These are phyloP conservation scores for Poeciliopsis retropinna DNA, from an alignment of 2,113 vertebrate species.

Conservation along the genomic window DNA sequence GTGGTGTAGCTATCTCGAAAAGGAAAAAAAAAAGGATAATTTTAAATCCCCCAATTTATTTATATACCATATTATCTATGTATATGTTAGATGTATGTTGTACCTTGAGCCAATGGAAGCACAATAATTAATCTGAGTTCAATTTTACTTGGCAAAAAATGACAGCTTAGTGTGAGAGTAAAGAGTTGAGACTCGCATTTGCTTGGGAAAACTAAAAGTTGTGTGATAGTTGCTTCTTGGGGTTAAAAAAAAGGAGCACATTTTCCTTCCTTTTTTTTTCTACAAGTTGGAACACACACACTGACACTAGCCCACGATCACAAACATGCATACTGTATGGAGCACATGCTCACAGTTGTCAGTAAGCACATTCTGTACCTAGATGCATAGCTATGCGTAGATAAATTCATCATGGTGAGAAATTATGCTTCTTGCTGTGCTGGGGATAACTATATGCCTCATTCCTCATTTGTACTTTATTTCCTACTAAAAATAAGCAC, in stretches of 20 bases:
- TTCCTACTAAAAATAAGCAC: conserved; percentile 68
- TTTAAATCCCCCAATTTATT: too few relatives aligned
- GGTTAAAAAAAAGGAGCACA: conserved; percentile 7
- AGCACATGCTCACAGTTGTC: conserved; percentile 28
- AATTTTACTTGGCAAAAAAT: conserved; percentile 12
- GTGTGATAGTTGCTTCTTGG: conserved; percentile 35
- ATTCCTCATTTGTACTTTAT: conserved; percentile 68
- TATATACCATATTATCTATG: too few relatives aligned
- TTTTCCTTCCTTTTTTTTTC: conserved; percentile 34
- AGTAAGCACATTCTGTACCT: conserved; percentile 40
- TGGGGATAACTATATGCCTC: conserved; percentile 57
- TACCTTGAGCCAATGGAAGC: neutral
- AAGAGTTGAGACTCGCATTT: conserved; percentile 34
- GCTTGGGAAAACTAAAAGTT: conserved; percentile 28
- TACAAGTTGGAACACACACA: conserved; percentile 33
- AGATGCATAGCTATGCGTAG: conserved; percentile 50
- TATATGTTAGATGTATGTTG: neutral
- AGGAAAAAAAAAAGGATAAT: too few relatives aligned
- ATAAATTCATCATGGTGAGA: conserved; percentile 76
- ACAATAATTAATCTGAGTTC: conserved; percentile 13
- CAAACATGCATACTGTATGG: conserved; percentile 16
- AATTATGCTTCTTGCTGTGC: conserved; percentile 62
- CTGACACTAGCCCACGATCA: conserved; percentile 18
- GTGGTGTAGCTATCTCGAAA: too few relatives aligned
- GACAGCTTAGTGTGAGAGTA: conserved; percentile 42